Percentiles rank a stretch among this genome's conserved stretches.
These are phyloP conservation scores for Calypte anna DNA, from an alignment of 2,113 vertebrate species.

Conservation along the genomic window DNA sequence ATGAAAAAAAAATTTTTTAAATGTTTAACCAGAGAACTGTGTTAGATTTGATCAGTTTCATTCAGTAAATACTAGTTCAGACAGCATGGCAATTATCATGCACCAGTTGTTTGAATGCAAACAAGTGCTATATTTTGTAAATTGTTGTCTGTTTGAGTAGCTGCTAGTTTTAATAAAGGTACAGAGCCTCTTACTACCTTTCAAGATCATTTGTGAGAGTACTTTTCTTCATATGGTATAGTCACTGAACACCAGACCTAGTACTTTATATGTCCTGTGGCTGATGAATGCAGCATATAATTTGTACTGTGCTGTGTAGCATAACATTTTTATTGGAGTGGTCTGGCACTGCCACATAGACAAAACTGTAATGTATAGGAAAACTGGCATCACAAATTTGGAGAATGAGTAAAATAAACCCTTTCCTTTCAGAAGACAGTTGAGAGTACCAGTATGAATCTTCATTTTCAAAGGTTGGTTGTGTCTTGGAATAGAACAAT, in stretches of 20 bases:
- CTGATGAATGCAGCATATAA: neutral
- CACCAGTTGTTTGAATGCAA: neutral
- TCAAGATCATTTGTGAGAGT: neutral
- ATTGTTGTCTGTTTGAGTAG: neutral
- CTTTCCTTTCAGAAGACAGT: neutral
- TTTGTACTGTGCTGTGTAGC: neutral
- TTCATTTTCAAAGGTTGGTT: neutral
- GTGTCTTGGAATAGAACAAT: neutral
- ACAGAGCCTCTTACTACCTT: neutral
- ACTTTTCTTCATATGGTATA: neutral
- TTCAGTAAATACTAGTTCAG: neutral
- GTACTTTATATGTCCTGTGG: neutral
- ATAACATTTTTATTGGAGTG: neutral
- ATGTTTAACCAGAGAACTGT: slow-evolving; percentile 24
- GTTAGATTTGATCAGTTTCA: slow-evolving; percentile 10
- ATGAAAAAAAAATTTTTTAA: neutral
- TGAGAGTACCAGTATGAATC: neutral
- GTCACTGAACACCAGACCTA: neutral
- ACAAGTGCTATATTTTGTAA: neutral
- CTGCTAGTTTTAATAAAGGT: neutral
- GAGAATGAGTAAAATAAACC: neutral
- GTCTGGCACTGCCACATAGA: neutral
- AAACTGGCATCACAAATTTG: neutral
- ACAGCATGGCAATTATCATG: slow-evolving; percentile 2
- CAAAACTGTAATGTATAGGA: neutral